phyloP scores from a whole-genome alignment of 2,797 vertebrate species.

The Pangasius djambal region DNA sequence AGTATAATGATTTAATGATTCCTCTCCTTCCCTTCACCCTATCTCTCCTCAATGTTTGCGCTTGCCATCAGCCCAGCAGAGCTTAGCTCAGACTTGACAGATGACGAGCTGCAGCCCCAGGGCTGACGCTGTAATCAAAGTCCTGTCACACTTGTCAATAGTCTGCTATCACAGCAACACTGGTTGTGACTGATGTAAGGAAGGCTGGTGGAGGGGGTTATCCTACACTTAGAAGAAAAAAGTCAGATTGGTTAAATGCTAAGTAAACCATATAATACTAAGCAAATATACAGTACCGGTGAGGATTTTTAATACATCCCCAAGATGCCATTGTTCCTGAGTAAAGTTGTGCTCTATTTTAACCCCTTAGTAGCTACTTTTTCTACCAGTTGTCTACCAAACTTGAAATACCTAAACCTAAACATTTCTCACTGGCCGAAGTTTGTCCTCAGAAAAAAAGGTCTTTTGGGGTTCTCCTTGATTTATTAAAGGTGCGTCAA shows the following conservation, averaged over 20 bases:
- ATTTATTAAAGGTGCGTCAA: background rate
- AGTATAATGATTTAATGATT: conserved; percentile 59
- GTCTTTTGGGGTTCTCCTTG: background rate
- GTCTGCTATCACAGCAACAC: conserved; percentile 83
- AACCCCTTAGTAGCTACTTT: background rate
- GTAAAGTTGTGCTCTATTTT: background rate
- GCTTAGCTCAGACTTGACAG: conserved; percentile 86
- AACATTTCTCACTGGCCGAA: background rate
- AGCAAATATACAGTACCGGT: background rate
- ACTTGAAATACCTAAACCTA: background rate
- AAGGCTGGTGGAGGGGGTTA: conserved; percentile 70
- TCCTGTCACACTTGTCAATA: conserved; percentile 98
- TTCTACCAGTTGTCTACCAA: background rate
- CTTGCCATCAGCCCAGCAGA: conserved; percentile 53
- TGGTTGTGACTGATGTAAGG: conserved; percentile 73
- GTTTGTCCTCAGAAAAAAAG: background rate
- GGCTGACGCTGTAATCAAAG: conserved; percentile 98
- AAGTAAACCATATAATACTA: conserved; percentile 3
- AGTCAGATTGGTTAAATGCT: background rate
- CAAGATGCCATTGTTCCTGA: background rate
- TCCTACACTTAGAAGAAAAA: conserved; percentile 27
- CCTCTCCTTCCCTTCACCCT: conserved; percentile 41
- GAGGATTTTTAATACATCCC: background rate
- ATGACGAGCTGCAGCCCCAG: conserved; percentile 90
- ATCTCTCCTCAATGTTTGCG: conserved; percentile 47